These are phyloP conservation scores for Edolisoma coerulescens DNA, from an alignment of 2,113 vertebrate genomes.

Conservation along the genomic window DNA sequence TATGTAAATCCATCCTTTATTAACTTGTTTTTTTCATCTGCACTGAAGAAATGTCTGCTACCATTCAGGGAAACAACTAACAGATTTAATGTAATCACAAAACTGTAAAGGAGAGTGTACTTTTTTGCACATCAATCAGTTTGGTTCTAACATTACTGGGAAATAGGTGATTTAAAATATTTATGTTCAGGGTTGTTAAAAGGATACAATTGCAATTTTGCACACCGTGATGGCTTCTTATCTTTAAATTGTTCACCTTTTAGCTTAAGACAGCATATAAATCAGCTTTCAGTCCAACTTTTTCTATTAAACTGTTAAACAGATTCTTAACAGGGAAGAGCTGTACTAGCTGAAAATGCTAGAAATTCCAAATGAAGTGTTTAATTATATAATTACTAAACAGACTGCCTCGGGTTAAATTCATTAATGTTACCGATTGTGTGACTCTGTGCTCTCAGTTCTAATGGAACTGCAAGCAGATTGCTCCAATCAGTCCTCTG, in stretches of 20 bases:
- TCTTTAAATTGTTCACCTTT: slow-evolving; percentile 39
- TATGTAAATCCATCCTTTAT: slow-evolving; percentile 36
- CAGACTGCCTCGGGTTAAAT: slow-evolving; percentile 72
- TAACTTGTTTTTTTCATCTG: slow-evolving; percentile 10
- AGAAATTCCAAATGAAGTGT: slow-evolving; percentile 64
- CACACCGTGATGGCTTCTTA: slow-evolving; percentile 13
- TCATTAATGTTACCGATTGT: slow-evolving; percentile 58
- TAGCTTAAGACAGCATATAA: slow-evolving; percentile 13
- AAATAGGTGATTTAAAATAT: slow-evolving; percentile 34
- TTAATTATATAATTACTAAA: slow-evolving; percentile 76
- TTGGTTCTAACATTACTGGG: background rate
- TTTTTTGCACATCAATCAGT: slow-evolving; percentile 29
- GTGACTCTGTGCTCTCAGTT: slow-evolving; percentile 48
- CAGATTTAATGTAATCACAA: slow-evolving; percentile 5
- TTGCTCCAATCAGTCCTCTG: slow-evolving; percentile 72
- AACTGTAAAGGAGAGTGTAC: background rate
- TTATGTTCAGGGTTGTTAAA: slow-evolving; percentile 9
- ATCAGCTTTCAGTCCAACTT: background rate
- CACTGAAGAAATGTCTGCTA: slow-evolving; percentile 17
- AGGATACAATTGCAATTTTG: slow-evolving; percentile 48
- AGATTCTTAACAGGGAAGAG: background rate
- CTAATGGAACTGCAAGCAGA: slow-evolving; percentile 71
- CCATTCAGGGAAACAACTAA: slow-evolving; percentile 38
- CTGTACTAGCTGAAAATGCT: slow-evolving; percentile 20
- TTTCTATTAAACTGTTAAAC: slow-evolving; percentile 12